A percentile compares a stretch with the other conserved stretches of the same genome.
Evolutionary conservation across 2,888 invertebrate genomes (phyloP).

Genomic region (Drosophila leonis): DNA sequence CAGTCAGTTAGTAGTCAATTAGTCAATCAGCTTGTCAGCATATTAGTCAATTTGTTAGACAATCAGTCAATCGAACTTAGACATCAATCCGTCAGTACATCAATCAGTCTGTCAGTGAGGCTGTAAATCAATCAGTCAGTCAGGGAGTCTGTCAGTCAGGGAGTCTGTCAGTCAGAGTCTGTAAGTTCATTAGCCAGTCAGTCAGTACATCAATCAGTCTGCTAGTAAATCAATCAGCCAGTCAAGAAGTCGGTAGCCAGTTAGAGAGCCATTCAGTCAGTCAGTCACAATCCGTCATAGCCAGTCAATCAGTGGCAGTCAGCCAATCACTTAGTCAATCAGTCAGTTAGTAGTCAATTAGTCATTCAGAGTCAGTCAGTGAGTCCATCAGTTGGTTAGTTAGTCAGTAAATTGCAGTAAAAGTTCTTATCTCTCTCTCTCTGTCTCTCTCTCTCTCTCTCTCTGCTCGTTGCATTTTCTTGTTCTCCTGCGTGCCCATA

Average conservation of each 20-base stretch:
- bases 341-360: conserved; percentile 1
- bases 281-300: neutral
- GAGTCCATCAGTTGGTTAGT: conserved; percentile 10
- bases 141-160: neutral
- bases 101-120: neutral
- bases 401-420: conserved; percentile 15
- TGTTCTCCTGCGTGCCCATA: conserved; percentile 8
- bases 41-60: conserved; percentile 9
- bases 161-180: neutral
- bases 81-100: neutral
- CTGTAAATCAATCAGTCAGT: neutral
- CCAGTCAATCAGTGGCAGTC: neutral
- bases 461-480: neutral
- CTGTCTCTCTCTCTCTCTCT: neutral
- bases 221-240: no score
- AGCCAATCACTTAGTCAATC: neutral
- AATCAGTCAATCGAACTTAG: neutral
- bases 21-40: neutral
- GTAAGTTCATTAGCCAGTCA: no score
- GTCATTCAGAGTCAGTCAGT: neutral
- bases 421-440: conserved; percentile 6
- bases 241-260: neutral
- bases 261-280: neutral
- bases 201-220: neutral
- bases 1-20: neutral